Evolutionary conservation across 2,888 invertebrate genomes (phyloP).

Genomic region (Gasteruption jaculator): DNA sequence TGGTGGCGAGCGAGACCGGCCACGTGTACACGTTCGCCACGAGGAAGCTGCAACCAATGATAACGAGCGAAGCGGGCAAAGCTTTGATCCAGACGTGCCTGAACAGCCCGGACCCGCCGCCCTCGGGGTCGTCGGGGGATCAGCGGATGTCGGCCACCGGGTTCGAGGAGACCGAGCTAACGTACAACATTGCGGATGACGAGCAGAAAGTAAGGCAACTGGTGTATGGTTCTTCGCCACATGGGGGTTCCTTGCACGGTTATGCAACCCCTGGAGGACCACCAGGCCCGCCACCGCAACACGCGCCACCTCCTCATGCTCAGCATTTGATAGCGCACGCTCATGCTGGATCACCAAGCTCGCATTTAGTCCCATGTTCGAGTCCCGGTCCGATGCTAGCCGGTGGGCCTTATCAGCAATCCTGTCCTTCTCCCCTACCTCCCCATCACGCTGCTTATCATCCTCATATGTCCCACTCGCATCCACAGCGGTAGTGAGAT

Average conservation of each 20-base stretch:
- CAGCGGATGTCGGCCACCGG: slow-evolving; percentile 98
- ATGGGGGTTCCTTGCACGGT: slow-evolving; percentile 58
- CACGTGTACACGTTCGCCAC: slow-evolving; percentile 99
- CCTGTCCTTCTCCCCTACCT: slow-evolving; percentile 73
- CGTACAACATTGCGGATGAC: slow-evolving; percentile 93
- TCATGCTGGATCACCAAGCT: slow-evolving; percentile 54
- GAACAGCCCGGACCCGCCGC: slow-evolving; percentile 91
- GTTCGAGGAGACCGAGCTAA: slow-evolving; percentile 97
- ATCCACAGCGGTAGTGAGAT: slow-evolving; percentile 73
- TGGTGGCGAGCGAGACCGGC: slow-evolving; percentile 98
- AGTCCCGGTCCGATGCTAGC: slow-evolving; percentile 74
- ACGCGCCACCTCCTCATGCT: slow-evolving; percentile 55
- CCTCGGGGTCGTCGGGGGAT: slow-evolving; percentile 65
- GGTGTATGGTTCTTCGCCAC: slow-evolving; percentile 74
- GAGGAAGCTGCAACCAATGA: slow-evolving; percentile 98
- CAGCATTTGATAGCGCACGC: slow-evolving; percentile 60
- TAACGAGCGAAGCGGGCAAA: slow-evolving; percentile 95
- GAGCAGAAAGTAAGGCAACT: slow-evolving; percentile 97
- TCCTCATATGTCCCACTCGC: slow-evolving; percentile 68
- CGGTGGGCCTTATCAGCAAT: slow-evolving; percentile 55
- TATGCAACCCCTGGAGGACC: slow-evolving; percentile 41
- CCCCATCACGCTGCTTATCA: slow-evolving; percentile 57
- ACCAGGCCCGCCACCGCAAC: slow-evolving; percentile 53
- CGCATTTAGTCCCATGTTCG: slow-evolving; percentile 58
- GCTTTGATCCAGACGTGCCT: slow-evolving; percentile 98